Base-by-base conservation (phyloP, 2,888 invertebrate genomes). In the Choreutis nemorana region DNA sequence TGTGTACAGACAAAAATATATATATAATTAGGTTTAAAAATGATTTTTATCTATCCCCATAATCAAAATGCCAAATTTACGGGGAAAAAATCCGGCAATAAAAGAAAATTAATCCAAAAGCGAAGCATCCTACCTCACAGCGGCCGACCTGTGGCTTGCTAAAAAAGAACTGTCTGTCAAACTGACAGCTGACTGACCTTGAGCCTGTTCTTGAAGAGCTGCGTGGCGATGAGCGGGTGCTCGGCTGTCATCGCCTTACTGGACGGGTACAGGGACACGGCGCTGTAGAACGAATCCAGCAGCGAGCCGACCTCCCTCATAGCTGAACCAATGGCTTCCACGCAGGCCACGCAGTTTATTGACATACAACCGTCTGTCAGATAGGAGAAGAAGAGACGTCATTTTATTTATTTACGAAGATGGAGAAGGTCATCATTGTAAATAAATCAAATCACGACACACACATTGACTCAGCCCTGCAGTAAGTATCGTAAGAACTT, bases 191-290 rank as follows among this genome's bases (percentile, higher is more conserved):
- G 6, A 32, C 35, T 28, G 44, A 81, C 82, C 64, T 89, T 87
- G 6, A 90, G 81, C 45, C 87, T 75, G 29, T 83, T 82, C 14
- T 82, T 82, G 48, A 92, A 89, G 31, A 80, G 78, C 1, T 79
- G 57, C 33, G 85, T 84, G 34, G 81, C 84, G 38, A 23, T 9
- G 9, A 6, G 23, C 8, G 89, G 87, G 72, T 89, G 90, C 34
- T 89, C 84, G 4, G 70, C 71, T 0, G 86, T 89, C 72, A 95
- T 89, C 12, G 91, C 89, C 44, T 87, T 86, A 29, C 86, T 86
- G 3, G 93, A 93, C 0, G 94, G 93, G 71, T 91, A 96, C 7
- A 95, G 79, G 3, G 88, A 83, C 54, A 91, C 89, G 1, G 90
- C 91, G 30, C 81, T 77, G 55, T 93, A 89, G 40, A 94, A 72